phyloP scores from a whole-genome alignment of 2,113 vertebrate species.

The Lepus timidus region DNA sequence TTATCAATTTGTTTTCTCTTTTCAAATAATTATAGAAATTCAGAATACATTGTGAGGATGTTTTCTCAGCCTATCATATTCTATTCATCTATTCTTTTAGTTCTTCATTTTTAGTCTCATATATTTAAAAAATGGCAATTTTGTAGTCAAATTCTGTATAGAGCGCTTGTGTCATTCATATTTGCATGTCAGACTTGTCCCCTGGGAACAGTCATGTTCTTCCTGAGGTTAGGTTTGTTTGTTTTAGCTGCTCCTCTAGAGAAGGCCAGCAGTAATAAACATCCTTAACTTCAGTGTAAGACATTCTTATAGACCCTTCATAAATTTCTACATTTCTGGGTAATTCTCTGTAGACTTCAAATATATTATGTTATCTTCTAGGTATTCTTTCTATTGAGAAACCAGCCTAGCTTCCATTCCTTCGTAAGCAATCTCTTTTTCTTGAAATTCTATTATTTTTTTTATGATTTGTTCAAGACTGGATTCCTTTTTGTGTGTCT shows the following conservation, averaged over 20 bases:
- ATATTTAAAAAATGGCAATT: neutral
- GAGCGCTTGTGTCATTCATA: neutral
- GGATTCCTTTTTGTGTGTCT: neutral
- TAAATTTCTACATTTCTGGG: neutral
- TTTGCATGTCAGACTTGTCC: neutral
- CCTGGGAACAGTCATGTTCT: neutral
- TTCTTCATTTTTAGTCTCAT: neutral
- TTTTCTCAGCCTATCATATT: neutral
- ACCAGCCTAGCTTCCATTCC: neutral
- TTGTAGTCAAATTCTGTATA: neutral
- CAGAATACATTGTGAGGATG: neutral
- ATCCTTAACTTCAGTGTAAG: neutral
- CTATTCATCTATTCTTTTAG: neutral
- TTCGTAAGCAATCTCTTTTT: neutral
- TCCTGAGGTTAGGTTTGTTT: neutral
- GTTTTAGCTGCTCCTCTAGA: neutral
- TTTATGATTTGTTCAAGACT: neutral
- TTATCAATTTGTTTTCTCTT: neutral
- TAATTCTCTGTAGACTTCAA: neutral
- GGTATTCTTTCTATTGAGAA: neutral
- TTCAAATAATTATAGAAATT: conserved; percentile 21
- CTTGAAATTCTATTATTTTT: neutral
- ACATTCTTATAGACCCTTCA: neutral
- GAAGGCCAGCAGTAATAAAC: neutral
- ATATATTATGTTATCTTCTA: neutral